Conservation (phyloP, 2,888 invertebrate species). For the Buathra laborator region DNA sequence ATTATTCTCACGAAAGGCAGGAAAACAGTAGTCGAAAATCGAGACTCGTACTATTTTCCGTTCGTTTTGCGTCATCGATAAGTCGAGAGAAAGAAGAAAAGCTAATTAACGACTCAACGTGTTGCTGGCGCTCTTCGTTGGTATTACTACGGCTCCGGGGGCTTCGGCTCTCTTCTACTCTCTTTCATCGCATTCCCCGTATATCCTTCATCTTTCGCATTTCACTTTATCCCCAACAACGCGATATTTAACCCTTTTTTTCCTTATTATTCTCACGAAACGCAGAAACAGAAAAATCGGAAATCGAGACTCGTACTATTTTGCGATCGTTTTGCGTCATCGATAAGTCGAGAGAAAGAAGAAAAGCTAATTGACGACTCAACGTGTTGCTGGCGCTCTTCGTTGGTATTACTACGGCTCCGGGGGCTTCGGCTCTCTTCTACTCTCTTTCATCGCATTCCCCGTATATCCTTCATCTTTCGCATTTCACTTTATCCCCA, state of each 20-base stretch:
- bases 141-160: conserved; percentile 27
- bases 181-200: conserved; percentile 18
- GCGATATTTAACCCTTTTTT: not conserved
- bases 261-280: not conserved
- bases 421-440: conserved; percentile 11
- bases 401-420: conserved; percentile 43
- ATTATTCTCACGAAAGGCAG: not conserved
- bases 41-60: not conserved
- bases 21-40: too few relatives aligned
- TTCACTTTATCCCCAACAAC: conserved; percentile 12
- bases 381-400: conserved; percentile 68
- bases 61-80: not conserved
- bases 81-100: too few relatives aligned
- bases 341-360: not conserved
- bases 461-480: not conserved
- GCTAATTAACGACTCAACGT: too few relatives aligned
- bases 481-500: conserved; percentile 16
- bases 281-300: too few relatives aligned
- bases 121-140: conserved; percentile 76
- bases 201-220: conserved; percentile 1
- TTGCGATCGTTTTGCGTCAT: not conserved
- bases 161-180: conserved; percentile 22
- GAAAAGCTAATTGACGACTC: not conserved
- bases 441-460: conserved; percentile 28
- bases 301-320: not conserved